Base-by-base conservation (phyloP, 2,888 invertebrate genomes). In the Pilophorus perplexus region DNA sequence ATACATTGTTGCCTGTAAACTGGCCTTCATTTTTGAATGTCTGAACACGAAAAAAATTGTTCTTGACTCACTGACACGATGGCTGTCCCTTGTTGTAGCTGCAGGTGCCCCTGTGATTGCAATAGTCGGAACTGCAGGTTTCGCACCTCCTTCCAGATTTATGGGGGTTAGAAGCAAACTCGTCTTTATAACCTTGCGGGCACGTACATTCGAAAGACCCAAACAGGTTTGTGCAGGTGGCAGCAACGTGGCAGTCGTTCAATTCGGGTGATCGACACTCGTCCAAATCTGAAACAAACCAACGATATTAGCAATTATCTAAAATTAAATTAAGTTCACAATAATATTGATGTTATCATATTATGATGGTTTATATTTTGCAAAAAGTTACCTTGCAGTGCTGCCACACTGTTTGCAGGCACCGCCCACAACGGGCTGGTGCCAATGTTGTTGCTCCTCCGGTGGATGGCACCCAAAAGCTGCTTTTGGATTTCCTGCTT, bases 361-460 rank as follows among this genome's bases (percentile, higher is more conserved):
- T n/a, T n/a, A n/a, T n/a, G n/a, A n/a, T n/a, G n/a, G n/a, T n/a
- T n/a, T n/a, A n/a, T n/a, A n/a, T n/a, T n/a, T n/a, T n/a, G n/a
- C n/a, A n/a, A n/a, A n/a, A n/a, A n/a, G 6, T 74, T 73, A 87
- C 87, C 88, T 77, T 83, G 84, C 14, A 91, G 76, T 33, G 86
- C 85, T 0, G 89, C 85, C 14, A 93, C 85, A 0, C 90, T 86
- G 16, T 90, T 91, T 0, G 87, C 85, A 0, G 89, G 88, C 1
- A 87, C 85, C 0, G 93, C 93, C 82, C 86, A 92, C 0, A 94
- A 78, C 0, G 88, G 89, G 2, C 92, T 92, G 44, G 89, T 86
- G 0, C 93, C 94, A 27, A 94, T 87, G 75, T 93, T 93, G 77
- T 93, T 93, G 71, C 89, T 87, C 12, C 91, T 81, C 1, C 90